phyloP scores from a whole-genome alignment of 2,113 vertebrate genomes.

The Pelmatolapia mariae region DNA sequence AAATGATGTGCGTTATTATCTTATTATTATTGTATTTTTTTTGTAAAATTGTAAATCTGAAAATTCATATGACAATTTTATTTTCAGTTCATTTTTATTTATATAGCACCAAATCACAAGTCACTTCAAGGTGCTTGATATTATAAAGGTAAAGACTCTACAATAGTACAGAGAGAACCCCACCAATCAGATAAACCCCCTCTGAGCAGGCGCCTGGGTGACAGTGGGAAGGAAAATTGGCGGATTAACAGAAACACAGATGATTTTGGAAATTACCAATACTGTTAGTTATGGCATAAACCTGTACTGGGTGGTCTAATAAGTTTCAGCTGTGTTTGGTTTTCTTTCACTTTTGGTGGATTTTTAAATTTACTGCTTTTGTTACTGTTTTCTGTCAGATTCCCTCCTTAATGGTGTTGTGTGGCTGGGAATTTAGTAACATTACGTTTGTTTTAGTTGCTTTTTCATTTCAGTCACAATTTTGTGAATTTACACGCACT shows the following conservation, averaged over 20 bases:
- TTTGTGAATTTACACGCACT: neutral
- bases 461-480: neutral
- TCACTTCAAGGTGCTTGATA: neutral
- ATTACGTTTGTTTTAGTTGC: neutral
- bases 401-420: neutral
- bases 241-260: neutral
- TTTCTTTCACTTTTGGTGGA: neutral
- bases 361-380: neutral
- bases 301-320: neutral
- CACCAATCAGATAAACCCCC: neutral
- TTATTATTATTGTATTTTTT: neutral
- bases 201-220: neutral
- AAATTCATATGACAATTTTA: neutral
- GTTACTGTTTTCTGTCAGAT: neutral
- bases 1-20: neutral
- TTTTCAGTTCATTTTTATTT: neutral
- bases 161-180: neutral
- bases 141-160: neutral
- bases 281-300: neutral
- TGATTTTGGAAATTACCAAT: neutral
- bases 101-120: neutral
- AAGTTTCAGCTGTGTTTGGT: neutral
- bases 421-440: neutral
- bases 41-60: neutral
- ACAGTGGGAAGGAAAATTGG: neutral